Percentiles rank a stretch among this genome's conserved stretches.
Evolutionary conservation across 2,113 vertebrate genomes (phyloP).

Genomic region (Pardalotus punctatus): DNA sequence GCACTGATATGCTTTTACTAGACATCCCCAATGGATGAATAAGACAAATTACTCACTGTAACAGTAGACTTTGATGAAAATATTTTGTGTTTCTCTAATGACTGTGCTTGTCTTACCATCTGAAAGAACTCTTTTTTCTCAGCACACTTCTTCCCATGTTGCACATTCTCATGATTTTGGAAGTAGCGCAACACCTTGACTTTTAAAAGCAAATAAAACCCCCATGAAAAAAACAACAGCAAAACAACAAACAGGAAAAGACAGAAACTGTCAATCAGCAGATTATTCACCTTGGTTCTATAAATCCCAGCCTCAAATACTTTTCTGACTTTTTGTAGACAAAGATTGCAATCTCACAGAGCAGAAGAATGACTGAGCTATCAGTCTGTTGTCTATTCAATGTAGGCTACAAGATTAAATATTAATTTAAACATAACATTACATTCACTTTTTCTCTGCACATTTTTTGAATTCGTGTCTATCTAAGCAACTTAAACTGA

Average conservation of each 20-base stretch:
- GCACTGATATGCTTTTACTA: neutral
- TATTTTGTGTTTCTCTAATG: neutral
- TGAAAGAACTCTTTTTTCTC: neutral
- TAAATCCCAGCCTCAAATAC: neutral
- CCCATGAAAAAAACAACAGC: neutral
- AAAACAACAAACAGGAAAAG: neutral
- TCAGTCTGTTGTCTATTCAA: neutral
- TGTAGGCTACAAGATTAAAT: neutral
- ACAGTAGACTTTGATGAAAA: neutral
- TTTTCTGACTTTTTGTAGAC: neutral
- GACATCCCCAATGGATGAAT: neutral
- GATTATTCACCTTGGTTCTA: neutral
- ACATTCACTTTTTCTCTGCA: neutral
- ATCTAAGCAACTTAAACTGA: neutral
- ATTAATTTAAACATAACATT: neutral
- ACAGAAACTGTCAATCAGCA: neutral
- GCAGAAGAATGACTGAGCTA: neutral
- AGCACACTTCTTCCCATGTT: neutral
- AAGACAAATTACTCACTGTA: conserved; percentile 19
- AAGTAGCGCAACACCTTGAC: neutral
- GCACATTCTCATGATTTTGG: neutral
- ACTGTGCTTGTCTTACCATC: neutral
- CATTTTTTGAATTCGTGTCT: neutral
- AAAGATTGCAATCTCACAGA: neutral
- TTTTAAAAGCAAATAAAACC: neutral